These are phyloP conservation scores for Paedocypris sp. DNA, from an alignment of 2,113 vertebrate species.

Conservation along the genomic window DNA sequence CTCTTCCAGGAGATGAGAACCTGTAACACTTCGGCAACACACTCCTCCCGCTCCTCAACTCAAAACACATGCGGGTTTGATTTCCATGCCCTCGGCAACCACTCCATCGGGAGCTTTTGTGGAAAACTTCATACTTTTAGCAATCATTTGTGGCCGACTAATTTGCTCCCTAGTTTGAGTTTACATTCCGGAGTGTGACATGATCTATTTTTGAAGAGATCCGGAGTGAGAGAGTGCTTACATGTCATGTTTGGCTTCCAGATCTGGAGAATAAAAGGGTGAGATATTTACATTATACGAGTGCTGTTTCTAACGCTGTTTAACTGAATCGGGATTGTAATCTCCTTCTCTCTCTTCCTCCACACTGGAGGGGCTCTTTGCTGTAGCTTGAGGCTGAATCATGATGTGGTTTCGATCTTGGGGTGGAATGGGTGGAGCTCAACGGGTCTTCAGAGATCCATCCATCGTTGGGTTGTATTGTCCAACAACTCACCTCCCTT, in stretches of 20 bases:
- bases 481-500: no score
- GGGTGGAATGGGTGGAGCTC: no score
- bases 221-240: conserved; percentile 57
- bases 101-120: conserved; percentile 61
- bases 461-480: no score
- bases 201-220: conserved; percentile 58
- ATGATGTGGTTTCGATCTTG: no score
- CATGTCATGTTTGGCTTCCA: conserved; percentile 49
- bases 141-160: conserved; percentile 65
- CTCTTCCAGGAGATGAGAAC: neutral
- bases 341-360: conserved; percentile 4
- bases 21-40: conserved; percentile 28
- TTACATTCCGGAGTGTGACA: conserved; percentile 65
- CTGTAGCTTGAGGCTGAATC: no score
- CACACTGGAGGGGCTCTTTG: no score
- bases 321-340: conserved; percentile 23
- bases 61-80: conserved; percentile 67
- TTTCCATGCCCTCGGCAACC: conserved; percentile 59
- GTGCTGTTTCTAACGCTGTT: conserved; percentile 14
- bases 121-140: conserved; percentile 65
- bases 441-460: no score
- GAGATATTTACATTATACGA: conserved; percentile 26
- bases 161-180: conserved; percentile 60
- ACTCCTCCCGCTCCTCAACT: conserved; percentile 51
- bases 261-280: conserved; percentile 6